These are phyloP conservation scores for Darevskia nairensis DNA, from an alignment of 2,797 vertebrate species.

Conservation along the genomic window DNA sequence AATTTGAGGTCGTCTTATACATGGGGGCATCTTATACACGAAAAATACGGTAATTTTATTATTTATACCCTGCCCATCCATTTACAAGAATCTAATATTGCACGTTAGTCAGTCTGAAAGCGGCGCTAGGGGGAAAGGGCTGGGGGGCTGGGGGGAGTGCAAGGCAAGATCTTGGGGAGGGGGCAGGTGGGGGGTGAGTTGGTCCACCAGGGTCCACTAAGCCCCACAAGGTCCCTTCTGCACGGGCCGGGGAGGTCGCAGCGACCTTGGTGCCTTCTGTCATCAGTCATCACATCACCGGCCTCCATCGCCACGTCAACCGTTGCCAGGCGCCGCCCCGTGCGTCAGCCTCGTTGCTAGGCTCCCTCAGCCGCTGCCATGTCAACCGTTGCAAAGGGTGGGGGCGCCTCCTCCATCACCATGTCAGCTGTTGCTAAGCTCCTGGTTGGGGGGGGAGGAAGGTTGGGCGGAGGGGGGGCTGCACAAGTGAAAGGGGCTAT, in stretches of 20 bases:
- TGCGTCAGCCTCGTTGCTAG: conserved; percentile 35
- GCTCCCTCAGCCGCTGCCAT: not conserved
- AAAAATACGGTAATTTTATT: too few species aligned
- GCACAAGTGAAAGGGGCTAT: not conserved
- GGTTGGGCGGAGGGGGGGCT: too few species aligned
- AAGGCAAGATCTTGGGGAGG: not conserved
- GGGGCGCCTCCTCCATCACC: not conserved
- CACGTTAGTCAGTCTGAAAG: conserved; percentile 11
- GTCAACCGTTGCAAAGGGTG: not conserved
- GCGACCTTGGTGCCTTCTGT: not conserved
- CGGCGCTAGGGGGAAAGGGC: not conserved
- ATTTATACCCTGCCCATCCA: too few species aligned
- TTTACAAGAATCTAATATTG: conserved; percentile 26
- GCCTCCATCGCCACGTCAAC: not conserved
- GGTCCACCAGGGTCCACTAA: too few species aligned
- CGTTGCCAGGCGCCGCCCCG: not conserved
- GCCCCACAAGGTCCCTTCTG: not conserved
- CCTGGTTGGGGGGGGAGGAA: not conserved
- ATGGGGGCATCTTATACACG: too few species aligned
- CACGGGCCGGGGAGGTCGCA: not conserved
- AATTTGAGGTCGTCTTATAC: too few species aligned
- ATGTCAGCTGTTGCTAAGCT: not conserved
- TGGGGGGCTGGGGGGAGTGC: too few species aligned
- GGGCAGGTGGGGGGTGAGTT: too few species aligned
- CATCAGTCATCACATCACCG: not conserved